phyloP scores from a whole-genome alignment of 2,113 vertebrate species.

The Chloroceryle aenea region DNA sequence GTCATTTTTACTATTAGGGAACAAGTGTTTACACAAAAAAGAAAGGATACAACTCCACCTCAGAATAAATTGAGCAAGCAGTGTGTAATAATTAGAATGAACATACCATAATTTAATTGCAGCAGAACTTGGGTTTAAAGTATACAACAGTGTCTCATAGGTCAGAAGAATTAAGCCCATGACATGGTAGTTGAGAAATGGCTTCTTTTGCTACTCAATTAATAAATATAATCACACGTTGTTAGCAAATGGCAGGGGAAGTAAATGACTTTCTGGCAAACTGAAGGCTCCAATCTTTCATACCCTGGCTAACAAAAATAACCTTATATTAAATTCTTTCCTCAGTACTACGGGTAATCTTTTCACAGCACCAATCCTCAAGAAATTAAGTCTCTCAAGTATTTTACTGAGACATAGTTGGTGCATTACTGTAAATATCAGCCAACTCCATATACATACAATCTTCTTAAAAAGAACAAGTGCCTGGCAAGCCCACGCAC shows the following conservation, averaged over 20 bases:
- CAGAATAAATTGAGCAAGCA: slow-evolving; percentile 45
- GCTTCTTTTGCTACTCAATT: background rate
- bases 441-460: background rate
- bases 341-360: background rate
- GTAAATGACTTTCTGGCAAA: background rate
- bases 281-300: background rate
- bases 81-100: slow-evolving; percentile 36
- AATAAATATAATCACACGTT: slow-evolving; percentile 30
- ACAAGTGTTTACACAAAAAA: slow-evolving; percentile 29
- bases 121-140: slow-evolving; percentile 6
- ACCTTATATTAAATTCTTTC: background rate
- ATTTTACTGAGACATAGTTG: background rate
- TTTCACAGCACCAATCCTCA: background rate
- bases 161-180: background rate
- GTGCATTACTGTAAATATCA: background rate
- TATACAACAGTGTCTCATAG: background rate
- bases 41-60: slow-evolving; percentile 13
- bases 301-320: background rate
- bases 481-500: background rate
- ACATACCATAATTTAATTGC: slow-evolving; percentile 46
- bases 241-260: slow-evolving; percentile 2
- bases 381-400: background rate
- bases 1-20: slow-evolving; percentile 20
- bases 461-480: background rate
- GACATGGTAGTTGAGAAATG: slow-evolving; percentile 14